These are phyloP conservation scores for Todus mexicanus DNA, from an alignment of 2,797 vertebrate species.

Conservation along the genomic window DNA sequence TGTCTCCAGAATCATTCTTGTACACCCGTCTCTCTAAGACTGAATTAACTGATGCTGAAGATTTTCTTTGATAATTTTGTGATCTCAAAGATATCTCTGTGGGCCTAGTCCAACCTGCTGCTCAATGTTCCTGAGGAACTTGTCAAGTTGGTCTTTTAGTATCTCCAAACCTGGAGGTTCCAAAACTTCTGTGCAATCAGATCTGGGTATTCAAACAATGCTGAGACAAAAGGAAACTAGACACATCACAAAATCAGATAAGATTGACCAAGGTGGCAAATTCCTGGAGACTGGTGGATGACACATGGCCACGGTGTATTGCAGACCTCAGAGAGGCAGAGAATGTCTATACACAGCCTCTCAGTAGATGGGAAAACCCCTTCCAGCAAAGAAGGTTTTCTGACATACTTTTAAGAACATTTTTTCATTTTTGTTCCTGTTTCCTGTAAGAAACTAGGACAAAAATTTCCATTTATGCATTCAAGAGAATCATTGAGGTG, in stretches of 20 bases:
- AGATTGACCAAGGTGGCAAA: neutral
- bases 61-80: neutral
- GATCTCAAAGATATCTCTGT: neutral
- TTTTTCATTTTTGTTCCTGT: neutral
- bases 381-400: neutral
- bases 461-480: neutral
- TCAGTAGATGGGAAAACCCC: neutral
- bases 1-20: neutral
- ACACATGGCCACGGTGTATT: neutral
- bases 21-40: neutral
- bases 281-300: slow-evolving; percentile 2
- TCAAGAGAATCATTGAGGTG: neutral
- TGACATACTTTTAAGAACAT: neutral
- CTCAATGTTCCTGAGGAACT: neutral
- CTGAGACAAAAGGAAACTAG: neutral
- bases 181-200: neutral
- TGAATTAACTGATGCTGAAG: neutral
- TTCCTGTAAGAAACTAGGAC: neutral
- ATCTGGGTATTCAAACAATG: neutral
- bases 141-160: neutral
- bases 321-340: neutral
- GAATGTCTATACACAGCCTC: neutral
- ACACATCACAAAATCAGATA: neutral
- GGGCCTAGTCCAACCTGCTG: neutral
- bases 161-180: neutral